Evolutionary conservation across 2,113 vertebrate species (phyloP).

Genomic region (Pyrgilauda ruficollis): DNA sequence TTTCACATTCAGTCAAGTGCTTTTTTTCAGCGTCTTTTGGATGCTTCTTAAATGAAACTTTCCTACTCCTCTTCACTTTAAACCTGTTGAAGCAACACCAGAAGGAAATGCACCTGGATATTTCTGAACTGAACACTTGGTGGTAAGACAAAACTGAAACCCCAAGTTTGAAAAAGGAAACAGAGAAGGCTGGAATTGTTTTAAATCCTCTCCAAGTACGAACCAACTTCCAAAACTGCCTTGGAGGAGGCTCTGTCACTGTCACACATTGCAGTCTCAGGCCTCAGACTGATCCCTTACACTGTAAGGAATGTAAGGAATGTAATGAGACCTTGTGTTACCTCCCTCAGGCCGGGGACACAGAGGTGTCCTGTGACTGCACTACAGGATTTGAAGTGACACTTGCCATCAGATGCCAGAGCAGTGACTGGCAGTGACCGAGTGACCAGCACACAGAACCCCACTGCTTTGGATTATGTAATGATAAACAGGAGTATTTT

Average conservation of each 20-base stretch:
- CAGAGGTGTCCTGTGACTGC: fast-evolving
- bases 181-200: not conserved
- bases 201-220: not conserved
- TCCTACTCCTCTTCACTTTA: not conserved
- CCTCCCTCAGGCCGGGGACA: not conserved
- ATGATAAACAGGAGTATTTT: not conserved
- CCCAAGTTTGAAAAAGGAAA: not conserved
- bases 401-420: not conserved
- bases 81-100: not conserved
- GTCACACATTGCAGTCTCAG: not conserved
- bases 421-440: not conserved
- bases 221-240: not conserved
- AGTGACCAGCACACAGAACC: not conserved
- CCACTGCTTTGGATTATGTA: not conserved
- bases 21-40: not conserved
- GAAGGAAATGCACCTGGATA: not conserved
- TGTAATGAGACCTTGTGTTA: not conserved
- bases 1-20: not conserved
- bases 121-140: not conserved
- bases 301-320: not conserved
- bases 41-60: not conserved
- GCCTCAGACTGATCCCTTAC: not conserved
- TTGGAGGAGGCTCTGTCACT: not conserved
- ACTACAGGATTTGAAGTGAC: not conserved
- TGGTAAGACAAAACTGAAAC: not conserved